Base-by-base conservation (phyloP, 35 echinoderm and acorn worm genomes). In the Lytechinus pictus region DNA sequence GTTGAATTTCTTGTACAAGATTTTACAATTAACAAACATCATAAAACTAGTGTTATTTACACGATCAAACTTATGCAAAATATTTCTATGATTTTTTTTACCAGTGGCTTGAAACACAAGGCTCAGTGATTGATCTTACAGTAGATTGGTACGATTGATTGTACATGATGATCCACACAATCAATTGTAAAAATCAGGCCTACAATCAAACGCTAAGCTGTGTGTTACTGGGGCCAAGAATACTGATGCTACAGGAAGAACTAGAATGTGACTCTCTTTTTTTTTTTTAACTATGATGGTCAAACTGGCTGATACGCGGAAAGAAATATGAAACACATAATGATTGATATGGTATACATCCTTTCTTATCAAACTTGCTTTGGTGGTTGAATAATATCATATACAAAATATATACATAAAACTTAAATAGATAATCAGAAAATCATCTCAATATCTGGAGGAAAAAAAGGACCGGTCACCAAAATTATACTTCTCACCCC, bases 351-450 rank as follows among this genome's bases (percentile, higher is more conserved):
- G 24, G 66, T 79, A n/a, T 79, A 79, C 66, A 79, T 79, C 66
- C 7, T 79, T 3, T n/a, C 19, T 79, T 79, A 79, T 79, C 66
- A 79, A 79, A 79, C 66, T 79, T 79, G 66, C 66, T 79, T 79
- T 79, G 66, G 66, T 79, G 66, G 66, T 7, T 24, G 19, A 79
- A 79, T 24, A 16, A 79, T 79, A 79, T 79, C 66, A n/a, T 79
- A 24, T 79, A 79, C 66, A 79, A 79, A 58, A 16, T 79, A 79
- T 79, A 79, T 79, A 79, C 66, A 79, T 79, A 79, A 79, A 79
- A 7, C 19, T 79, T 79, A 79, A 79, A 79, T 79, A 79, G 66
- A 79, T 79, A 8, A 79, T 79, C 16, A 79, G 66, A 79, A 79
- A 24, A 79, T 19, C n/a, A 79, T n/a, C 19, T 5, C 66, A 79